A percentile compares a stretch with the other conserved stretches of the same genome.
These are phyloP conservation scores for Calosoma granatense DNA, from an alignment of 1,140 invertebrate species.

Conservation along the genomic window DNA sequence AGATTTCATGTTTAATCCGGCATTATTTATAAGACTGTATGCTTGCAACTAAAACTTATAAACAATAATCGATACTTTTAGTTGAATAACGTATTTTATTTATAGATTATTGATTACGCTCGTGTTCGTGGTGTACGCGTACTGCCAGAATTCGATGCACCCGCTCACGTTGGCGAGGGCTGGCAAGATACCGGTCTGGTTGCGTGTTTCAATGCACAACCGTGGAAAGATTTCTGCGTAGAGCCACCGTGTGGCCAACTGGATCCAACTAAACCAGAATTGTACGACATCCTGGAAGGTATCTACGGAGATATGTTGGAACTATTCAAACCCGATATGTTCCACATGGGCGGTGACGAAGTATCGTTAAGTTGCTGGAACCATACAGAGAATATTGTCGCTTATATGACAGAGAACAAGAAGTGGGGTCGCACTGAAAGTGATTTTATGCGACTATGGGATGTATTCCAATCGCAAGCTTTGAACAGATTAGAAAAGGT, in stretches of 20 bases:
- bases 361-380: constrained; percentile 64
- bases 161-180: constrained; percentile 79
- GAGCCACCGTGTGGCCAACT: constrained; percentile 82
- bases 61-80: too few relatives aligned
- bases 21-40: too few relatives aligned
- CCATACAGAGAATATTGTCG: constrained; percentile 48
- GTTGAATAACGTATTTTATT: neutral
- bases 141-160: constrained; percentile 77
- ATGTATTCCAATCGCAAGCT: constrained; percentile 59
- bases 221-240: constrained; percentile 67
- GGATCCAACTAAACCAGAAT: constrained; percentile 60
- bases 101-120: constrained; percentile 55
- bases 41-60: too few relatives aligned
- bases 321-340: constrained; percentile 60
- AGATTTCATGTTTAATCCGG: too few relatives aligned
- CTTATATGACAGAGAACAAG: constrained; percentile 56
- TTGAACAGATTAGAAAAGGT: constrained; percentile 45
- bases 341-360: constrained; percentile 86
- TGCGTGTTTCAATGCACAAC: constrained; percentile 59
- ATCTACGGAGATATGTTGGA: constrained; percentile 39
- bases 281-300: constrained; percentile 63
- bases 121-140: constrained; percentile 63
- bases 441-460: constrained; percentile 66
- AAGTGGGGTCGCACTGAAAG: constrained; percentile 45
- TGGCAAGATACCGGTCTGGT: constrained; percentile 64